Percentiles rank a stretch among this genome's conserved stretches.
Conservation (phyloP, 2,888 invertebrate species). For the Euplagia quadripunctaria region DNA sequence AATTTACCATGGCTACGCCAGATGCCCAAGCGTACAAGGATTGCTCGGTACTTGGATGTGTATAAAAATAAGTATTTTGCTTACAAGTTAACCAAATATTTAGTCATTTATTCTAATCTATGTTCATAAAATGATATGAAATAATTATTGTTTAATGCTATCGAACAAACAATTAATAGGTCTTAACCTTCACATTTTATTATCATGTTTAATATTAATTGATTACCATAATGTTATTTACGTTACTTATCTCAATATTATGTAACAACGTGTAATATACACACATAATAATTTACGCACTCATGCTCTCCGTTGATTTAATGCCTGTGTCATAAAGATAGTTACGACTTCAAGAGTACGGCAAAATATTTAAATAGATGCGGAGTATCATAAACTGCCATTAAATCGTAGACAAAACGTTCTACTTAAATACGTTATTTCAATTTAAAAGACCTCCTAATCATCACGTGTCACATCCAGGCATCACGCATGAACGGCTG, state of each 20-base stretch:
- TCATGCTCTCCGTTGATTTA: neutral
- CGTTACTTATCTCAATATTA: neutral
- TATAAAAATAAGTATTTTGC: too few species aligned
- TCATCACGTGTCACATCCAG: too few species aligned
- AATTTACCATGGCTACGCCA: too few species aligned
- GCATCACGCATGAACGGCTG: too few species aligned
- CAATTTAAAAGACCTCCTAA: too few species aligned
- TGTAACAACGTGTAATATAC: neutral
- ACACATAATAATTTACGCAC: neutral
- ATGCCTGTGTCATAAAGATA: slow-evolving; percentile 2
- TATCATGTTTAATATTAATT: neutral
- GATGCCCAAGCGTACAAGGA: too few species aligned
- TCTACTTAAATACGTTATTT: too few species aligned
- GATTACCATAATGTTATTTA: neutral
- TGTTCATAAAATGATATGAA: neutral
- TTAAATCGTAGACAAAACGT: neutral
- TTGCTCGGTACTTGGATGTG: too few species aligned
- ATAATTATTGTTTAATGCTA: neutral
- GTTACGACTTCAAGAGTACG: neutral
- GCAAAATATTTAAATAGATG: neutral
- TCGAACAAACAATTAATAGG: neutral
- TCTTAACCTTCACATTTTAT: neutral
- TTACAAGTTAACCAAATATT: too few species aligned
- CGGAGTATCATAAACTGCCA: neutral
- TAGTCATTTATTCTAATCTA: too few species aligned